phyloP scores from a whole-genome alignment of 2,888 invertebrate genomes.

The Cheilosia scutellata region DNA sequence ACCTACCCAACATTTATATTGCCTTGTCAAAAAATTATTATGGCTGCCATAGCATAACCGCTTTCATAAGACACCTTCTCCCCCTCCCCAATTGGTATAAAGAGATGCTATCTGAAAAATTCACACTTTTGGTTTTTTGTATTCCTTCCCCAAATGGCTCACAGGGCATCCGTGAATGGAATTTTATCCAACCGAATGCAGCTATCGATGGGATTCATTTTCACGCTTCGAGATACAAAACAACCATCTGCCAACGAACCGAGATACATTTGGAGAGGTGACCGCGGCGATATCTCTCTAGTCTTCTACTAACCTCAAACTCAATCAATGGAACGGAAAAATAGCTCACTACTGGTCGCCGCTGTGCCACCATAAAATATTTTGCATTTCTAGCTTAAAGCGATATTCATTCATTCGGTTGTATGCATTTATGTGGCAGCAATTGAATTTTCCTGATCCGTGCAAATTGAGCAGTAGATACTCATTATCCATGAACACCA shows the following conservation, averaged over 20 bases:
- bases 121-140: constrained; percentile 29
- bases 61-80: not conserved
- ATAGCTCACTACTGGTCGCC: constrained; percentile 11
- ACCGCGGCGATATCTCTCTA: constrained; percentile 22
- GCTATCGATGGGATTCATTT: constrained; percentile 13
- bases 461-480: constrained; percentile 56
- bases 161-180: constrained; percentile 5
- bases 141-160: not conserved
- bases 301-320: constrained; percentile 33
- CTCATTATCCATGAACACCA: constrained; percentile 55
- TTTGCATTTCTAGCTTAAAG: constrained; percentile 49
- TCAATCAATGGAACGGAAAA: constrained; percentile 71
- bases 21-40: not conserved
- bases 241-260: not conserved
- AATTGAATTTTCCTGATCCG: constrained; percentile 67
- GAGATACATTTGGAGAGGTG: not conserved
- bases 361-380: not conserved
- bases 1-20: too few relatives aligned
- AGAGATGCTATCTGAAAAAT: constrained; percentile 29
- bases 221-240: constrained; percentile 50
- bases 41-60: constrained; percentile 24
- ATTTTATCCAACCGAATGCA: constrained; percentile 20
- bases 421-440: constrained; percentile 29
- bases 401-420: constrained; percentile 9
- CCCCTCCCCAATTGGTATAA: not conserved